These are phyloP conservation scores for Drosophila asahinai DNA, from an alignment of 1,140 invertebrate species.

Conservation along the genomic window DNA sequence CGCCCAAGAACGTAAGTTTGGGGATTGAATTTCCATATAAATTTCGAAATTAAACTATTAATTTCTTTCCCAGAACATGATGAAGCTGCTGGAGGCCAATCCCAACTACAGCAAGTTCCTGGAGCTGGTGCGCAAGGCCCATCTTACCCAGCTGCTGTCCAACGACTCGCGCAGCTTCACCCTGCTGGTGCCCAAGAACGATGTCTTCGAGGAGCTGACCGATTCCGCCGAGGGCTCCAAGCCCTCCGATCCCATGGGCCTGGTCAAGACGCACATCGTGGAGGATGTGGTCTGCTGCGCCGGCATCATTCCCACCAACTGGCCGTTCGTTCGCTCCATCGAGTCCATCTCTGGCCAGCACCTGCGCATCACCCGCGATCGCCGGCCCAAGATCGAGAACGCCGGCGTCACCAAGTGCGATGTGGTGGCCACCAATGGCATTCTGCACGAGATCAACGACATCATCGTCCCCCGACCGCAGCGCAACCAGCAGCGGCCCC, in stretches of 20 bases:
- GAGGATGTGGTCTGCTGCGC: conserved; percentile 88
- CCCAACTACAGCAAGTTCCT: conserved; percentile 83
- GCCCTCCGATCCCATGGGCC: conserved; percentile 54
- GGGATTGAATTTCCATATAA: accelerated
- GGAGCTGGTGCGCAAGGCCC: conserved; percentile 75
- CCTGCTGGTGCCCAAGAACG: conserved; percentile 88
- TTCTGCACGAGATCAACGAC: conserved; percentile 87
- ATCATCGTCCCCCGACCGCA: conserved; percentile 78
- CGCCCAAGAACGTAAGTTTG: conserved; percentile 85
- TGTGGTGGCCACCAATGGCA: conserved; percentile 87
- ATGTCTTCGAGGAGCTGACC: conserved; percentile 86
- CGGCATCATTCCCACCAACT: conserved; percentile 86
- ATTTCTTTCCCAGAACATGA: conserved; percentile 58
- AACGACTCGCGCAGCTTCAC: conserved; percentile 85
- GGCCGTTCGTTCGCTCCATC: conserved; percentile 86
- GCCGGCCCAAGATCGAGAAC: conserved; percentile 86
- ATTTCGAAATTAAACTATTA: neutral
- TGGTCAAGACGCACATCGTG: conserved; percentile 82
- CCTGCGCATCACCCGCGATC: conserved; percentile 85
- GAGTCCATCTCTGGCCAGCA: conserved; percentile 85
- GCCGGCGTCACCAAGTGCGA: conserved; percentile 87
- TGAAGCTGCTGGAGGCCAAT: conserved; percentile 73
- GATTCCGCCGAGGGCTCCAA: conserved; percentile 69
- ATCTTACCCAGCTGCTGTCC: conserved; percentile 72
- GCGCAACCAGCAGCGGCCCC: conserved; percentile 70